Evolutionary conservation across 2,888 invertebrate species (phyloP), one percentile per base, ranked within the genome.

Genomic region (Myopa tessellatipennis): DNA sequence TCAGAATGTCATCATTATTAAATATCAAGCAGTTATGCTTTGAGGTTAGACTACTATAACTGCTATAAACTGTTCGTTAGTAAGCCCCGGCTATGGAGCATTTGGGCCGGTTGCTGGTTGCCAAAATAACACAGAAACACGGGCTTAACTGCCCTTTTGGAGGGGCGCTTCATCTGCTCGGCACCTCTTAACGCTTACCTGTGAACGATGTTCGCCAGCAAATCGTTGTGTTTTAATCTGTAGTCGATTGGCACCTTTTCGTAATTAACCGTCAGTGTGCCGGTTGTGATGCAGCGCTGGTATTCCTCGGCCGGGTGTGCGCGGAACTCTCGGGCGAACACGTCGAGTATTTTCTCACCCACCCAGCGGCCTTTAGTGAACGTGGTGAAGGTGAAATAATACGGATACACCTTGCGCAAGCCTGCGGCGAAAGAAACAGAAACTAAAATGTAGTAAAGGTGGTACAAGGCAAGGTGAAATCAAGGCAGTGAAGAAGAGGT

Each of bases 291-390:
- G 89, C 97, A 97, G 81, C 96, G 91, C 89, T 96, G 96, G 90
- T 97, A 97, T 89, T 96, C 96, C 82, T 96, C 96, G 0, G 95
- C 95, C 0, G 97, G 96, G 89, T 97, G 96, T n/a, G 96, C 96
- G 61, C 97, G 91, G 89, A 98, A 98, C 90, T 98, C 98, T 77
- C 95, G 91, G 10, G 95, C 94, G 90, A 98, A 98, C 36, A 98
- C 96, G 86, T 98, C 97, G 82, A 96, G 91, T 83, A 98, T 95
- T 88, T 94, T 94, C 89, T 96, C 96, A 4, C 97, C 98, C 4
- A 97, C 96, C 98, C 98, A 98, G 84, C 98, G 92, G 10, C 97
- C 97, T 90, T 98, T 98, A 80, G 97, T 97, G 90, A 96, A 98
- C 60, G 98, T 97, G 80, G 96, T 96, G 90, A 98, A 98, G 79